These are phyloP conservation scores for Ursus arctos DNA, from an alignment of 2,113 vertebrate genomes.

Conservation along the genomic window DNA sequence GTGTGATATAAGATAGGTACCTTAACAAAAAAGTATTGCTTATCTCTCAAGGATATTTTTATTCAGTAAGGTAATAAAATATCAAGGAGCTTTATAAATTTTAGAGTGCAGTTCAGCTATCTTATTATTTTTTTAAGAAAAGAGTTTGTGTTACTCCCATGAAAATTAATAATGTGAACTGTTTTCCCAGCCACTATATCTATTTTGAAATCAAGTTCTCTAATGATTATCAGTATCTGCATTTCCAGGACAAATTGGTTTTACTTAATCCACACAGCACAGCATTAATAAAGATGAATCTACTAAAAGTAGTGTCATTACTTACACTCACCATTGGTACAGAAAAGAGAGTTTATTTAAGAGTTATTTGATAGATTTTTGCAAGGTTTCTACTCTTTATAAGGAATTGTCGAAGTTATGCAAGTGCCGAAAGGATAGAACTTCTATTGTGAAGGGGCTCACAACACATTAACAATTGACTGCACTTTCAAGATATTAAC, in stretches of 20 bases:
- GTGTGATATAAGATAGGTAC: neutral
- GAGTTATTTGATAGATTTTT: neutral
- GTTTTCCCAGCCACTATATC: neutral
- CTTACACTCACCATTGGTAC: neutral
- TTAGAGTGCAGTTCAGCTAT: neutral
- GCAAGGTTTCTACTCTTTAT: neutral
- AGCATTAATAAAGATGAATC: neutral
- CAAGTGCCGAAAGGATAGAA: neutral
- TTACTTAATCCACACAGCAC: neutral
- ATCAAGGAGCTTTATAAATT: neutral
- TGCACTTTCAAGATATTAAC: neutral
- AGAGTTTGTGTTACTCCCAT: neutral
- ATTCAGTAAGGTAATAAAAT: neutral
- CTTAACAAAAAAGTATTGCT: neutral
- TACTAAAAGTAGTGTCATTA: neutral
- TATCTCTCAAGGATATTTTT: neutral
- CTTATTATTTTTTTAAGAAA: neutral
- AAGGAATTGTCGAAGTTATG: neutral
- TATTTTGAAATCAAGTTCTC: slow-evolving; percentile 30
- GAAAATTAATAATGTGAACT: neutral
- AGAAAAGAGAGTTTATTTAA: neutral
- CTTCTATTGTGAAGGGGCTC: neutral
- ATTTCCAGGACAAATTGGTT: neutral
- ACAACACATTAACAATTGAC: neutral
- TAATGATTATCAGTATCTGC: slow-evolving; percentile 8